A percentile compares a stretch with the other conserved stretches of the same genome.
phyloP scores from a whole-genome alignment of 2,797 vertebrate species.

The Gephyroberyx darwinii region DNA sequence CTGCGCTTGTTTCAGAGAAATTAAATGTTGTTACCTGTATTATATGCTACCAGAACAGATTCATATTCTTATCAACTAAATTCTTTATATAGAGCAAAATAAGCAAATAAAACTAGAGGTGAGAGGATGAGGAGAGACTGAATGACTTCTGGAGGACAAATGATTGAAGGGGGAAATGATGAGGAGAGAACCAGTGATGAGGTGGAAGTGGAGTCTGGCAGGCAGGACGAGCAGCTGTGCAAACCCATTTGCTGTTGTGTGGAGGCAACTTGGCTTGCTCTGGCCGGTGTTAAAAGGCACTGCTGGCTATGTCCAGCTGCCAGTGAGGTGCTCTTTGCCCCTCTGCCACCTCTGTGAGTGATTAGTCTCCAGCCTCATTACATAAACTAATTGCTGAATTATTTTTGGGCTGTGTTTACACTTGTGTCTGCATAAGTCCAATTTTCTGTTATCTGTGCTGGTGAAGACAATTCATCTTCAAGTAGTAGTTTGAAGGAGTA shows the following conservation, averaged over 20 bases:
- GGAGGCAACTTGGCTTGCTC: conserved; percentile 9
- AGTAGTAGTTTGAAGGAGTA: too few species aligned
- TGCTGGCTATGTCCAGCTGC: conserved; percentile 59
- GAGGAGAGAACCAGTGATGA: conserved; percentile 36
- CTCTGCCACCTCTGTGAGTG: conserved; percentile 33
- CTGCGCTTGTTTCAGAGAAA: neutral
- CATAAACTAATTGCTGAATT: conserved; percentile 50
- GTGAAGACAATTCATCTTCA: conserved; percentile 33
- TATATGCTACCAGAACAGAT: neutral
- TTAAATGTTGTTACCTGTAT: neutral
- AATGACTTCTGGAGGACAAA: conserved; percentile 22
- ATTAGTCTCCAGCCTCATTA: conserved; percentile 55
- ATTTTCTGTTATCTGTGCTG: conserved; percentile 14
- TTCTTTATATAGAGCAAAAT: conserved; percentile 1
- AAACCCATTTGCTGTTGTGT: conserved; percentile 60
- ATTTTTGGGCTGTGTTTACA: conserved; percentile 36
- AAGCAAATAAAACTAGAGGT: conserved; percentile 36
- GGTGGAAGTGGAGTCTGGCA: conserved; percentile 38
- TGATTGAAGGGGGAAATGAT: conserved; percentile 34
- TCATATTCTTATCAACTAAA: conserved; percentile 15
- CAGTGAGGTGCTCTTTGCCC: conserved; percentile 36
- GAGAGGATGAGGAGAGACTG: conserved; percentile 26
- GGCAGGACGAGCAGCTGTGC: conserved; percentile 49
- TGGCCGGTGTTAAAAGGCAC: conserved; percentile 50
- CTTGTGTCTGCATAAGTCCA: conserved; percentile 14